Evolutionary conservation across 2,797 vertebrate species (phyloP), one percentile per base, ranked within the genome.

Genomic region (Silurus lanzhouensis): DNA sequence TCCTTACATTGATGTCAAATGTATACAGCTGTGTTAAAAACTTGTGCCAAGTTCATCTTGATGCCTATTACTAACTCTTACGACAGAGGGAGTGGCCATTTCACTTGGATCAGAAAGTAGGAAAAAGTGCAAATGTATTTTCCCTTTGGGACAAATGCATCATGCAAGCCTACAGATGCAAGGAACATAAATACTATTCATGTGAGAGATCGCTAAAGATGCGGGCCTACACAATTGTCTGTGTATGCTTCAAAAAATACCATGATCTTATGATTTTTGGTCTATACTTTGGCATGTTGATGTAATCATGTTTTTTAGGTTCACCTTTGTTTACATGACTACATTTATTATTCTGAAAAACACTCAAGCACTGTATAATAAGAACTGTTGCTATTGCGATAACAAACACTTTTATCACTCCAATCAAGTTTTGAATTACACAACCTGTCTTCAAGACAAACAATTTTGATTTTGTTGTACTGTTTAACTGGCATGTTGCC

Each of bases 1-100:
- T 87, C 86, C 89, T 83, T 38, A 83, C 79, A 82, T 91, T 90
- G 88, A 88, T 77, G 84, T 87, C 86, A 91, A 92, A 93, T 82
- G 88, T 92, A 92, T 91, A 91, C 91, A 92, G 91, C 93, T 94
- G 91, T 93, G 88, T 90, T 89, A 87, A 80, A 85, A 70, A 84
- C 20, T 77, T 87, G 85, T 92, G 92, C 93, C 94, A 94, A 94
- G 87, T 91, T 83, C 91, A 93, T 93, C 92, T 93, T 91, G 89
- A 92, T 89, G 86, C 91, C 91, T 89, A 87, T 88, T 90, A 93
- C 89, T 89, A 92, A 92, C 91, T 88, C 87, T 91, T 75, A 72
- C 86, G 87, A 91, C 88, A 88, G 89, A 93, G 89, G 91, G 91
- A 91, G 91, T 91, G 91, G 91, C 91, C 82, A 87, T 90, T 88